Base-by-base conservation (phyloP, 2,113 vertebrate species). In the Podarcis muralis region DNA sequence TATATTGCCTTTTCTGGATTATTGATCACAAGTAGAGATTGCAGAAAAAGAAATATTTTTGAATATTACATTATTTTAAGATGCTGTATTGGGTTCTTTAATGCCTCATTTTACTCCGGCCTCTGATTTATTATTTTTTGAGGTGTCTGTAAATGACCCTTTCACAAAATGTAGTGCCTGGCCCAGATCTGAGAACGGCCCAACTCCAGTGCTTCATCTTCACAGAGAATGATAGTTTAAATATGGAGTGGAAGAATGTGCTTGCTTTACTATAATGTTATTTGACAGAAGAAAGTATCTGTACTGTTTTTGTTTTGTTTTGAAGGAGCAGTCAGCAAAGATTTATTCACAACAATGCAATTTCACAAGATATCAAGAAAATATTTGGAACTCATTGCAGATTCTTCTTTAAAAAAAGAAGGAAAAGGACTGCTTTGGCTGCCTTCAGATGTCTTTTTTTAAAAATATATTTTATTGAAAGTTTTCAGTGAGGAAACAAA, bases 31-130 rank as follows among this genome's bases (percentile, higher is more conserved):
- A 79, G 88, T 92, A 86, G 83, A 81, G 93, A 90, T 72, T 89
- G 89, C 89, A 68, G 81, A 85, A 95, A 94, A 87, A 92, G 85
- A 95, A 95, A 95, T 95, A 95, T 90, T 80, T 94, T 62, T 91
- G 88, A 95, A 90, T 91, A 95, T 95, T 94, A 79, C 84, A 87
- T 94, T 94, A 78, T 92, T 96, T 93, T 91, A 92, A 93, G 89
- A 91, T 92, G 78, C 72, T 86, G 89, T 92, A 82, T 87, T 74
- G 69, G 93, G 91, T 87, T 6, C 81, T 90, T 81, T 94, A 82
- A 85, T 92, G 78, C 85, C 71, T 25, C 92, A 22, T 85, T 94
- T 94, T 90, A 88, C 89, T 95, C 88, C 66, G 69, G 86, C 37
- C 71, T 94, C 87, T 91, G 92, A 94, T 95, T 94, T 93, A 91